Evolutionary conservation across 2,797 vertebrate genomes (phyloP), one percentile per base, ranked within the genome.

Genomic region (Enteromius afrohamiltoni): DNA sequence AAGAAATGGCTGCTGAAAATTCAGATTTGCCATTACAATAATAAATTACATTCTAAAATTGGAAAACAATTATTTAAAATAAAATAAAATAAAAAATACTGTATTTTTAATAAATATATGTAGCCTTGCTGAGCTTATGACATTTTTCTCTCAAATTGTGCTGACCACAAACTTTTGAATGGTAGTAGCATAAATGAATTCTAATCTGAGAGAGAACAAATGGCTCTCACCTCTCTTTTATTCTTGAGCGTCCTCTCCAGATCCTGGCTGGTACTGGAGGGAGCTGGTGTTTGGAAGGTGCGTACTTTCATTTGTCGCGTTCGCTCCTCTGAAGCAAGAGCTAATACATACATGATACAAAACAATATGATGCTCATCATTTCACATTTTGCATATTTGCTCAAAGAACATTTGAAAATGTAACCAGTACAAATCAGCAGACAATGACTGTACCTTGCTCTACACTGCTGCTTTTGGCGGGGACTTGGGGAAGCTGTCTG

Each of bases 401-500:
- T 71, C 16, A 55, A 68, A 31, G 58, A 49, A 60, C 10, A 58
- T 79, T 34, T 37, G 13, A 1, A 53, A 68, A 42, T 6, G n/a
- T 19, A 40, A 55, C 69, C 40, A 74, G 70, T 23, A 23, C 55
- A 74, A 23, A 31, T 78, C 37, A 71, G 6, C 31, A 34, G 62
- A 23, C 49, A 65, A 40, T 0, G 31, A 29, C 37, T 60, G 19
- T 89, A 99, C 98, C 98, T 98, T 99, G 96, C 93, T 99, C 98
- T 95, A 95, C 93, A 92, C 96, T 96, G 94, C 95, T 95, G 91
- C 96, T 98, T 92, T 97, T 96, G 88, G 97, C 93, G 26, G 98
- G 98, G 91, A 99, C 97, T 91, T 98, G 98, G 4, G 98, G 98
- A 80, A 99, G 96, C 83, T 99, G 98, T 87, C 98, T 94, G 87